Conservation (phyloP, 2,797 vertebrate species). For the Phataginus tetradactyla region DNA sequence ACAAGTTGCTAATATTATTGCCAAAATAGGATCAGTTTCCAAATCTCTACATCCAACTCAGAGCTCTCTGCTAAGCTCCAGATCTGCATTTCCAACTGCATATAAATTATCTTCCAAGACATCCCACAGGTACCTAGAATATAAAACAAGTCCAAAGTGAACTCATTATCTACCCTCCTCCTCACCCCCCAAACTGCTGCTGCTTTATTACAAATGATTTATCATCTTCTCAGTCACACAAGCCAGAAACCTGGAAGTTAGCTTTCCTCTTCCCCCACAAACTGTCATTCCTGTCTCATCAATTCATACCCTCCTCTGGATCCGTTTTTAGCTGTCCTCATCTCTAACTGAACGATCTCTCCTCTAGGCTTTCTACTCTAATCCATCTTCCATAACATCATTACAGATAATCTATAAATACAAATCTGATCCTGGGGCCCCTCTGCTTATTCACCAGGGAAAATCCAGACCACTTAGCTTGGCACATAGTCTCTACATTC, state of each 20-base stretch:
- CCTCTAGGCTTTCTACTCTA: not conserved
- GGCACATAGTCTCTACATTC: not conserved
- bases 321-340: not conserved
- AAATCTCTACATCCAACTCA: not conserved
- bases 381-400: not conserved
- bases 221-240: constrained; percentile 24
- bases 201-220: constrained; percentile 26
- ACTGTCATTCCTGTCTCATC: not conserved
- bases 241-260: constrained; percentile 47
- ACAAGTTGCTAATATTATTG: not conserved
- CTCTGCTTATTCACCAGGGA: not conserved
- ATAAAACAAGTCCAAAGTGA: constrained; percentile 18
- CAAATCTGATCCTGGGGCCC: not conserved
- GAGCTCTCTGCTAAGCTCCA: constrained; percentile 2
- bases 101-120: not conserved
- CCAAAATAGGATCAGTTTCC: not conserved
- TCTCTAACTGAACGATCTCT: constrained; percentile 3
- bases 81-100: constrained; percentile 1
- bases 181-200: not conserved
- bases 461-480: not conserved
- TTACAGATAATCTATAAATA: not conserved
- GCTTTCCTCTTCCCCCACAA: not conserved
- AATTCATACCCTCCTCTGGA: not conserved
- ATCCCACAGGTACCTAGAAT: not conserved
- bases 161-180: not conserved